Conservation (phyloP, 2,888 invertebrate genomes). For the Merodon equestris region DNA sequence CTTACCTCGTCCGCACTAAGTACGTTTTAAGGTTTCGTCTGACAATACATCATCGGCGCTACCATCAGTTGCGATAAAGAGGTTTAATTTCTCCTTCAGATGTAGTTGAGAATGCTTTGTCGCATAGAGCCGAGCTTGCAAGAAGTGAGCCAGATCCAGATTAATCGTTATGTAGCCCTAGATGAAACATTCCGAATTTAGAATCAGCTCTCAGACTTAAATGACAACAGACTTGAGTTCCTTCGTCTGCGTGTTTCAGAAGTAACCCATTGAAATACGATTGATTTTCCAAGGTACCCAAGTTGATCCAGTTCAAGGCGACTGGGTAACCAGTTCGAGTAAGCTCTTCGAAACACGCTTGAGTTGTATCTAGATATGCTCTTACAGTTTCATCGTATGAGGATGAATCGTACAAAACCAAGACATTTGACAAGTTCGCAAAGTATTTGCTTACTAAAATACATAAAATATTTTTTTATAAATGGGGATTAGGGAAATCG, state of each 20-base stretch:
- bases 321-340: slow-evolving; percentile 62
- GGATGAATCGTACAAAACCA: slow-evolving; percentile 73
- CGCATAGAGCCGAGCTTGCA: slow-evolving; percentile 76
- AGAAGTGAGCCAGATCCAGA: slow-evolving; percentile 72
- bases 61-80: slow-evolving; percentile 75
- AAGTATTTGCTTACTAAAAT: slow-evolving; percentile 73
- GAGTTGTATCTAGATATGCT: slow-evolving; percentile 72
- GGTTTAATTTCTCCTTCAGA: slow-evolving; percentile 76
- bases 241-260: slow-evolving; percentile 73
- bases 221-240: slow-evolving; percentile 72
- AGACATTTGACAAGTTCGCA: slow-evolving; percentile 72
- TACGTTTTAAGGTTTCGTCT: slow-evolving; percentile 75
- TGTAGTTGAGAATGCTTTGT: slow-evolving; percentile 75
- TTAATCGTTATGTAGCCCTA: slow-evolving; percentile 76
- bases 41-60: slow-evolving; percentile 72
- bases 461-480: no score
- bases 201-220: neutral
- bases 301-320: slow-evolving; percentile 75
- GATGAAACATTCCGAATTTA: no score
- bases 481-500: no score
- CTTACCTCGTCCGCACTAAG: no score
- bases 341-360: slow-evolving; percentile 70
- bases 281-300: slow-evolving; percentile 68
- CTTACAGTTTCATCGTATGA: slow-evolving; percentile 34
- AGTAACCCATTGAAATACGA: slow-evolving; percentile 70